Evolutionary conservation across 2,888 invertebrate species (phyloP).

Genomic region (Junonia oenone): DNA sequence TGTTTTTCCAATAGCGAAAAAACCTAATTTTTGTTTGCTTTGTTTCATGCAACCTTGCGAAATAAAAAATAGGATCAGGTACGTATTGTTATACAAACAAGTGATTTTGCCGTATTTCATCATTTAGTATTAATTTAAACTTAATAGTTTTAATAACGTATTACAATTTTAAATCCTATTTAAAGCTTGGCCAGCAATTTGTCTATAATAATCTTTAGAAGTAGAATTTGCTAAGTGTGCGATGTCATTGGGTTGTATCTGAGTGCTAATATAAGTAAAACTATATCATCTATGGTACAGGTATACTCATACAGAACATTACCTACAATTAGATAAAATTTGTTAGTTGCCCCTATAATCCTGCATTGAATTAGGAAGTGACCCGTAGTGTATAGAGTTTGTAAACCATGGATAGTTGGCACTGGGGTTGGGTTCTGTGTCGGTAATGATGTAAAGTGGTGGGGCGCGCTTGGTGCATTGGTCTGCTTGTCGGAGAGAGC

Average conservation of each 20-base stretch:
- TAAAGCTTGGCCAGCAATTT: constrained; percentile 23
- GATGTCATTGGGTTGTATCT: constrained; percentile 23
- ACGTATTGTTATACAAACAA: constrained; percentile 39
- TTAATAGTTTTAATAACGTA: constrained; percentile 25
- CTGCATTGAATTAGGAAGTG: constrained; percentile 22
- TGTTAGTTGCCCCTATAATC: constrained; percentile 25
- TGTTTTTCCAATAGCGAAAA: constrained; percentile 8
- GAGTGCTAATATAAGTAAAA: constrained; percentile 20
- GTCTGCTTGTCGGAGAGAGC: constrained; percentile 38
- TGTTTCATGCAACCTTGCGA: constrained; percentile 55
- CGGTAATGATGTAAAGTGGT: neutral
- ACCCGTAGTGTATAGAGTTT: constrained; percentile 22
- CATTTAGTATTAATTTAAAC: constrained; percentile 11
- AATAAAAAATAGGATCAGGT: constrained; percentile 60
- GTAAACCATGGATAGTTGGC: constrained; percentile 16
- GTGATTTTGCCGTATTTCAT: constrained; percentile 9
- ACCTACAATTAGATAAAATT: constrained; percentile 22
- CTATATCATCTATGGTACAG: constrained; percentile 20
- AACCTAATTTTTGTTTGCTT: constrained; percentile 32
- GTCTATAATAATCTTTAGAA: constrained; percentile 21
- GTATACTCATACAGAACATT: constrained; percentile 20
- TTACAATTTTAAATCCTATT: constrained; percentile 9
- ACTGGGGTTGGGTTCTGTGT: constrained; percentile 13
- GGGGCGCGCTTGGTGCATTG: constrained; percentile 5
- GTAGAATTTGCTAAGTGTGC: constrained; percentile 27